Evolutionary conservation across 2,797 vertebrate species (phyloP), one percentile per base, ranked within the genome.

Genomic region (Sylvia borin): DNA sequence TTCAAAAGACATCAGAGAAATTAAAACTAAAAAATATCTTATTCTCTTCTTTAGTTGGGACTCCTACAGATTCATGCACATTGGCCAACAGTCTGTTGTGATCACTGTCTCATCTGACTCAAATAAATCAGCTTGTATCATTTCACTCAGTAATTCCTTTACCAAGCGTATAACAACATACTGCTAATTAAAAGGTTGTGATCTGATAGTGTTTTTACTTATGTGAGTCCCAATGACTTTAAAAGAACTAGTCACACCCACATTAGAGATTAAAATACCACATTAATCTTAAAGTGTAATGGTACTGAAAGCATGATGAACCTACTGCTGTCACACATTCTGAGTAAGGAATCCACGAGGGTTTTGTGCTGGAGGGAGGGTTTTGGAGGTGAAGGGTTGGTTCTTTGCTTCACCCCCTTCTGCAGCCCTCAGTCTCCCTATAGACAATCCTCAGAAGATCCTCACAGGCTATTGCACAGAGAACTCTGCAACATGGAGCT

Each of bases 191-290:
- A 89, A 84, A 91, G 71, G 64, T 47, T 64, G 19, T 65, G 74
- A 91, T 92, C 67, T 89, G 71, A 78, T 78, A 64, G 34, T 57
- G 74, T 84, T 93, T 90, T 65, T 31, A 68, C 43, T 88, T 81
- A 68, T 18, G 27, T 45, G 36, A 64, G 45, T 80, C 45, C 26
- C 40, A 55, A 8, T 47, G 31, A 67, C 48, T 94, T 88, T 80
- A 51, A 87, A 89, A 62, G 81, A 78, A 27, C 16, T 72, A 22
- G 68, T 94, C 43, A 27, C 55, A 76, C 25, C 43, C 72, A 45
- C 42, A 40, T 71, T 53, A 83, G 25, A 24, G 47, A 61, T 62
- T 85, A 70, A 93, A 92, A 55, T 53, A 36, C 24, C 27, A 25
- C 21, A 18, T 64, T 48, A 66, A 74, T 71, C 21, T 71, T 67